Evolutionary conservation across 2,797 vertebrate genomes (phyloP), one percentile per base, ranked within the genome.

Genomic region (Alectoris magna): DNA sequence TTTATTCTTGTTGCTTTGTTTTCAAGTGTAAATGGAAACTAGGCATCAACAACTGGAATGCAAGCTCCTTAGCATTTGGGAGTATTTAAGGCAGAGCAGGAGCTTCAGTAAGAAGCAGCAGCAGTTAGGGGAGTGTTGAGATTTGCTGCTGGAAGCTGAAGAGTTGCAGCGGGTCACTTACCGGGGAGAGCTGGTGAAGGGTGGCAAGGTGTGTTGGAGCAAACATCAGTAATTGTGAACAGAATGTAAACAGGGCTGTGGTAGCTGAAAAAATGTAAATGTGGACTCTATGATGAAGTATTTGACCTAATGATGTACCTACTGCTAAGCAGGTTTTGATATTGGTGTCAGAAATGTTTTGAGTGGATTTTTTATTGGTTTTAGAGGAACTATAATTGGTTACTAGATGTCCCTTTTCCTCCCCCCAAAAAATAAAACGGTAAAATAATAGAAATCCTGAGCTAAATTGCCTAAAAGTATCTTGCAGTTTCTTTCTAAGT

Each of bases 201-300:
- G 14, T 0, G 3, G 5, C 27, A 71, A 71, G 44, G 44, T 53
- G 51, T 43, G 15, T 60, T 89, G 84, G 87, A 62, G 66, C 43
- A 81, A 77, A n/a, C 16, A 11, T 24, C 34, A 29, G 11, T 27
- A 69, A 27, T 26, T 78, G 31, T 64, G 53, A 82, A 63, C 21
- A 58, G 46, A 51, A 38, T 1, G 2, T 60, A 68, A 3, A 23
- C 15, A 41, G 9, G 31, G 66, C 31, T 3, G 1, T 49, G 0
- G 1, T 11, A 68, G 15, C 49, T 59, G 58, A 67, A 87, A 67
- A 58, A 15, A 63, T 38, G 39, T 2, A 49, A 1, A 18, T 56
- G 4, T 63, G 55, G 58, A 22, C 55, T 83, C 73, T 12, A 6
- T 75, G 41, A 17, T 3, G 1, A 51, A 62, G 12, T 56, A 41